phyloP scores from a whole-genome alignment of 2,113 vertebrate species.

The Alces alces region DNA sequence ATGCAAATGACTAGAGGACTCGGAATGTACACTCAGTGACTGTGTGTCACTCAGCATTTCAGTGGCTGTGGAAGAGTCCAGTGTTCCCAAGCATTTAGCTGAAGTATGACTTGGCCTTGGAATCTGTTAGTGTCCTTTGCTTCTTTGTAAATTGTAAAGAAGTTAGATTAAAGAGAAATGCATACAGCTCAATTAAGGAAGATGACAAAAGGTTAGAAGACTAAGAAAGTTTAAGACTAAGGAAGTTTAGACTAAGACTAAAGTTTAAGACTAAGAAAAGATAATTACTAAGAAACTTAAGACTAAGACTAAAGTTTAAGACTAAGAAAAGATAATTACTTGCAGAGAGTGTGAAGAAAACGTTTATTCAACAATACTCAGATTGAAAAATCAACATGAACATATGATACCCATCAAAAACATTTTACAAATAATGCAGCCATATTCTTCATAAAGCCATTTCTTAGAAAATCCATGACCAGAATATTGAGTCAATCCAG shows the following conservation, averaged over 20 bases:
- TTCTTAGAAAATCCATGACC: neutral
- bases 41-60: neutral
- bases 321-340: neutral
- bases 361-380: neutral
- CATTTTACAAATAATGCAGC: neutral
- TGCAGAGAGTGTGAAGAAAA: neutral
- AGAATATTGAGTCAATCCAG: neutral
- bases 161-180: neutral
- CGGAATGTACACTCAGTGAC: neutral
- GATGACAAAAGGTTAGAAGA: neutral
- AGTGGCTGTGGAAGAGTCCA: neutral
- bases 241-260: neutral
- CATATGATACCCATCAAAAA: neutral
- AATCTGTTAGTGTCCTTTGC: neutral
- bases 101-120: neutral
- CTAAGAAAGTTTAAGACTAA: neutral
- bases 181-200: neutral
- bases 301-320: neutral
- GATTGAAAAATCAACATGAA: slow-evolving; percentile 7
- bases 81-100: neutral
- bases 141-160: neutral
- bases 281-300: neutral
- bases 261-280: neutral
- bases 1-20: neutral
- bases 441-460: neutral